Percentiles rank a stretch among this genome's conserved stretches.
These are phyloP conservation scores for Lepidocyrtinus sp. DNA, from an alignment of 2,888 invertebrate genomes.

Conservation along the genomic window DNA sequence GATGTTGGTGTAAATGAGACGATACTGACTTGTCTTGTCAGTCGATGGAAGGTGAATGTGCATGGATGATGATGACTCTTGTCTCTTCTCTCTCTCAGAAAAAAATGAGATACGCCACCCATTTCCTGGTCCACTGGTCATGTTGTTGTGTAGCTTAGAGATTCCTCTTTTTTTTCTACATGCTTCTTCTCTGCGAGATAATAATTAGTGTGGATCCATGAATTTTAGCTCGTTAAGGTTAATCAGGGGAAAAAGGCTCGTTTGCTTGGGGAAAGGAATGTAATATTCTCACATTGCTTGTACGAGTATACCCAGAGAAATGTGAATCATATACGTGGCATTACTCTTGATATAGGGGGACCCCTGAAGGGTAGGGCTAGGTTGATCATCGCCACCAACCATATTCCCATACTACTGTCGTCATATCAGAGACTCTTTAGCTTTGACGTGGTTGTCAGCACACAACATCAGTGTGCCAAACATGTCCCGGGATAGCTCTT, in stretches of 20 bases:
- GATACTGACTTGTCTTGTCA: conserved; percentile 44
- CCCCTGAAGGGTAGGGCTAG: conserved; percentile 69
- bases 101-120: conserved; percentile 24
- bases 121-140: conserved; percentile 49
- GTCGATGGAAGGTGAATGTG: conserved; percentile 53
- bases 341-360: conserved; percentile 45
- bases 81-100: conserved; percentile 36
- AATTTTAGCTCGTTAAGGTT: conserved; percentile 70
- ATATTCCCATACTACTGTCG: conserved; percentile 29
- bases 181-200: conserved; percentile 62
- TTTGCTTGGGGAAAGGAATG: too few species aligned
- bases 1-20: conserved; percentile 45
- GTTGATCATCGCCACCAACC: conserved; percentile 37
- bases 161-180: conserved; percentile 30
- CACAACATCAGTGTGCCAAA: background rate
- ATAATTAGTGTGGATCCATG: conserved; percentile 70
- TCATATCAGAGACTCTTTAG: conserved; percentile 19
- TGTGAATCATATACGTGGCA: background rate
- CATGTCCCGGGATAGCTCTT: background rate
- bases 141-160: conserved; percentile 41
- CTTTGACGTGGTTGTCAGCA: conserved; percentile 8
- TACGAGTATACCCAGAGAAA: background rate
- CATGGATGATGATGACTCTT: conserved; percentile 21
- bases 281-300: too few species aligned
- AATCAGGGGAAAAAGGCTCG: conserved; percentile 63